Evolutionary conservation across 1,140 invertebrate genomes (phyloP).

Genomic region (Anastrepha ludens): DNA sequence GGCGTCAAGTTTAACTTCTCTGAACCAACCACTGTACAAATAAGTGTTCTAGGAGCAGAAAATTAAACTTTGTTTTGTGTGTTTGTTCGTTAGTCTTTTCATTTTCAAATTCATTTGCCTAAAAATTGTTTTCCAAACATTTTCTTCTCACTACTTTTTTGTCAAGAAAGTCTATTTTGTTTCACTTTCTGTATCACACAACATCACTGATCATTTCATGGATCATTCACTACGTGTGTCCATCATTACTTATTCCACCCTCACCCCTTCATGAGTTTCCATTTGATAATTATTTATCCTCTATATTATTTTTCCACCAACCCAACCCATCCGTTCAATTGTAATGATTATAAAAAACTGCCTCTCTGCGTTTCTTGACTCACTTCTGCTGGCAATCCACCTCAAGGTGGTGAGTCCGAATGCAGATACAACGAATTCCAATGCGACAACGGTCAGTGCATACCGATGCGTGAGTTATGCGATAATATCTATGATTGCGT

Average conservation of each 20-base stretch:
- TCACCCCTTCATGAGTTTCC: background rate
- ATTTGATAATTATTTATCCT: background rate
- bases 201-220: background rate
- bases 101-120: too few relatives aligned
- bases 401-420: conserved; percentile 57
- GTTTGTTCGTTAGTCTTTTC: too few relatives aligned
- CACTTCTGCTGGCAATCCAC: background rate
- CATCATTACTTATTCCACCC: background rate
- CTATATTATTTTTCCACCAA: conserved; percentile 4
- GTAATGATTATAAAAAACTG: conserved; percentile 6
- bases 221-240: background rate
- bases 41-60: too few relatives aligned
- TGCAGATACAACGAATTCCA: conserved; percentile 78
- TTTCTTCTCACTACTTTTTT: too few relatives aligned
- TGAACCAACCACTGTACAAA: too few relatives aligned
- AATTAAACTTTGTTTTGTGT: too few relatives aligned
- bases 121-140: too few relatives aligned
- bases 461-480: conserved; percentile 79
- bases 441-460: conserved; percentile 81
- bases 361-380: background rate
- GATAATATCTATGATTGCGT: conserved; percentile 82
- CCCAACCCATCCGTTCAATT: background rate
- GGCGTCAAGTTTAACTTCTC: too few relatives aligned
- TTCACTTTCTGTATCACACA: too few relatives aligned
- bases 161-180: too few relatives aligned